These are phyloP conservation scores for Varecia variegata DNA, from an alignment of 2,797 vertebrate species.

Conservation along the genomic window DNA sequence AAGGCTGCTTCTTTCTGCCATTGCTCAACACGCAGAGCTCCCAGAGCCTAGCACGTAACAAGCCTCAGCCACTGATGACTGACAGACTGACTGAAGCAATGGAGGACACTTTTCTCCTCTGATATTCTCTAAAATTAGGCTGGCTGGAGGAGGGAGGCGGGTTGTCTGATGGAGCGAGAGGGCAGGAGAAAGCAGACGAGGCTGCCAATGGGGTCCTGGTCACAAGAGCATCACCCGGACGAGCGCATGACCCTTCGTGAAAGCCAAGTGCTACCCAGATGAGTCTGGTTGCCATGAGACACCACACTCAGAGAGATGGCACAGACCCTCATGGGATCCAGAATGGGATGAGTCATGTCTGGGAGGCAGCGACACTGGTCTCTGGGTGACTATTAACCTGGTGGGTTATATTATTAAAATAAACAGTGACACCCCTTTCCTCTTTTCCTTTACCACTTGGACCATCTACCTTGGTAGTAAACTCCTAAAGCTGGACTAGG, in stretches of 20 bases:
- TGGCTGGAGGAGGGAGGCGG: not conserved
- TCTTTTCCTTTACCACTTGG: not conserved
- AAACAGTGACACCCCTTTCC: not conserved
- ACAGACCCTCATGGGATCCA: fast-evolving
- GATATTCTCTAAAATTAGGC: not conserved
- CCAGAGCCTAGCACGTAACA: not conserved
- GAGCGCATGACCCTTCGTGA: not conserved
- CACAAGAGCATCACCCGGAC: not conserved
- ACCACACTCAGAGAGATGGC: not conserved
- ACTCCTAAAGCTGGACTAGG: not conserved
- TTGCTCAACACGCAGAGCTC: not conserved
- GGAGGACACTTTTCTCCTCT: not conserved
- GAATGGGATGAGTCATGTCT: not conserved
- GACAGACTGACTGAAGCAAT: not conserved
- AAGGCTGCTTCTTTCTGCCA: not conserved
- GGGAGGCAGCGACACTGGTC: not conserved
- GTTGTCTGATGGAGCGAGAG: not conserved
- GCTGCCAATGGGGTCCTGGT: not conserved
- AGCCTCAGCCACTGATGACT: not conserved
- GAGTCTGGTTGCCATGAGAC: not conserved
- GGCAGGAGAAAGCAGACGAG: not conserved
- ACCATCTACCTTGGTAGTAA: not conserved
- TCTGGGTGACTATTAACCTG: not conserved
- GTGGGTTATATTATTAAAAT: not conserved
- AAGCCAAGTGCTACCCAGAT: fast-evolving